phyloP scores from a whole-genome alignment of 2,113 vertebrate genomes.

The Melanotaenia duboulayi region DNA sequence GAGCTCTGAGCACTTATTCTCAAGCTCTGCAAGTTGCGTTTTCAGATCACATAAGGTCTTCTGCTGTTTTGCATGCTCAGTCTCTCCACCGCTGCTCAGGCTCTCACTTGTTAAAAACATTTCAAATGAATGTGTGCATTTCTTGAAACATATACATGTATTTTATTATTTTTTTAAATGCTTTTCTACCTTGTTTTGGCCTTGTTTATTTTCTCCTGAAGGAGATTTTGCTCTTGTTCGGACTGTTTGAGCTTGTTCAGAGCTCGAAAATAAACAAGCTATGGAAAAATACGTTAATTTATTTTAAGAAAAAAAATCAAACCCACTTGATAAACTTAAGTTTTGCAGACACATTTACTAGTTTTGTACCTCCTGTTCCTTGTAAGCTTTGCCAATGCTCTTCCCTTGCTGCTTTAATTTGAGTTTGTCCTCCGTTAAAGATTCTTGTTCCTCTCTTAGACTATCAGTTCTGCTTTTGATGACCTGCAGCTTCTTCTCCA shows the following conservation, averaged over 20 bases:
- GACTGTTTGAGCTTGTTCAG: slow-evolving; percentile 60
- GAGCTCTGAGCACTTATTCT: slow-evolving; percentile 19
- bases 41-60: slow-evolving; percentile 27
- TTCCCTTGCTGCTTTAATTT: slow-evolving; percentile 51
- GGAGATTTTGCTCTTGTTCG: slow-evolving; percentile 53
- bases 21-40: slow-evolving; percentile 31
- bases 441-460: slow-evolving; percentile 39
- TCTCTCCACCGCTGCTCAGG: slow-evolving; percentile 19
- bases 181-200: slow-evolving; percentile 42
- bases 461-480: slow-evolving; percentile 29
- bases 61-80: neutral
- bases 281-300: neutral
- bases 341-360: neutral
- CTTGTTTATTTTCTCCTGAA: slow-evolving; percentile 56
- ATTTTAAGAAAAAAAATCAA: neutral
- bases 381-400: slow-evolving; percentile 30
- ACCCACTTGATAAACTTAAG: neutral
- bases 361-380: slow-evolving; percentile 55
- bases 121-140: neutral
- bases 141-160: accelerated
- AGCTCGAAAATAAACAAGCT: slow-evolving; percentile 59
- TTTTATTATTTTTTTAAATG: neutral
- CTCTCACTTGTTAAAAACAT: slow-evolving; percentile 13
- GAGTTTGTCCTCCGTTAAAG: slow-evolving; percentile 7
- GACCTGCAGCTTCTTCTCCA: slow-evolving; percentile 47